These are phyloP conservation scores for Itoplectis maculator DNA, from an alignment of 2,888 invertebrate species.

Conservation along the genomic window DNA sequence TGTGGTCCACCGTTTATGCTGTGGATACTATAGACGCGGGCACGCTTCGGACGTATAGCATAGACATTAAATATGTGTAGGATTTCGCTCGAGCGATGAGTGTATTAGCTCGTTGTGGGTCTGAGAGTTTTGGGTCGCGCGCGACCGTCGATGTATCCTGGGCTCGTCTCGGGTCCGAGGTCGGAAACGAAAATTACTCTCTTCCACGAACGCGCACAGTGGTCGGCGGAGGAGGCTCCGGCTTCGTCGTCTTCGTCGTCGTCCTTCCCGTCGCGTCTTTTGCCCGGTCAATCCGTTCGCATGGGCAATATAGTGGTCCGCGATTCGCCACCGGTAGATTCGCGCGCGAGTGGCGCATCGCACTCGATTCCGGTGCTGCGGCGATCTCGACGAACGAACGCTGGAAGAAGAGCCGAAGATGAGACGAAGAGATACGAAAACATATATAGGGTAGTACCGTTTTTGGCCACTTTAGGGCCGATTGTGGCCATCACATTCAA, in stretches of 20 bases:
- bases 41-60: background rate
- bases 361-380: conserved; percentile 40
- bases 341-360: conserved; percentile 38
- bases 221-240: background rate
- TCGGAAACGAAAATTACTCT: conserved; percentile 67
- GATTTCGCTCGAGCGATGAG: conserved; percentile 45
- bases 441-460: too few relatives aligned
- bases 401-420: background rate
- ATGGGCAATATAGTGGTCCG: conserved; percentile 33
- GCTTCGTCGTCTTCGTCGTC: background rate
- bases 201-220: conserved; percentile 65
- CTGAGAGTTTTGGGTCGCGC: conserved; percentile 47
- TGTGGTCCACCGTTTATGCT: background rate
- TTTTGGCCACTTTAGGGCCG: too few relatives aligned
- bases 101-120: conserved; percentile 41
- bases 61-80: conserved; percentile 11
- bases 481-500: too few relatives aligned
- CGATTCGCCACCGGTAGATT: conserved; percentile 48
- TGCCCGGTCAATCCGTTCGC: too few relatives aligned
- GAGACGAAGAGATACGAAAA: too few relatives aligned
- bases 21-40: background rate
- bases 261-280: background rate
- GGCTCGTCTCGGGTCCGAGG: conserved; percentile 51
- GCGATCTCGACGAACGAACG: background rate
- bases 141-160: conserved; percentile 54